Conservation (phyloP, 1,140 invertebrate species). For the Achroia grisella region DNA sequence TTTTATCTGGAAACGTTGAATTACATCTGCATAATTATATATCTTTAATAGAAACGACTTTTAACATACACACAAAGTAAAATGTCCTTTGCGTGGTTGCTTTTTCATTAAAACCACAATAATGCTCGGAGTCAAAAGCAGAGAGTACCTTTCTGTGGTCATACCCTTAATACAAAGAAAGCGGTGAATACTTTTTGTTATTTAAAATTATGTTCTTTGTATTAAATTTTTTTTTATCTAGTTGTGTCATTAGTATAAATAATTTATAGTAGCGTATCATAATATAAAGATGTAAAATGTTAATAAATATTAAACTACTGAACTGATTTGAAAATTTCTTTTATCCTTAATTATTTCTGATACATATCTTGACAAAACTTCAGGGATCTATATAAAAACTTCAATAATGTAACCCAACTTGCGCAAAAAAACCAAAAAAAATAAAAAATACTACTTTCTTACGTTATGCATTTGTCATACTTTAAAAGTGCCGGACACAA, state of each 20-base stretch:
- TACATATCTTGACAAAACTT: too few relatives aligned
- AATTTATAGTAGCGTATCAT: neutral
- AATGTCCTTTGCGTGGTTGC: constrained; percentile 12
- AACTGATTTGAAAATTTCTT: neutral
- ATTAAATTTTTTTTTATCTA: neutral
- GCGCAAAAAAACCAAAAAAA: neutral
- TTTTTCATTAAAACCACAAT: constrained; percentile 31
- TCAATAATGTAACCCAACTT: too few relatives aligned
- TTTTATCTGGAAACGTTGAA: too few relatives aligned
- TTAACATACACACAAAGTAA: neutral
- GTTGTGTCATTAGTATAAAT: neutral
- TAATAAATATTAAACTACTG: neutral
- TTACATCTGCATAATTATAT: too few relatives aligned
- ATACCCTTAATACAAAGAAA: constrained; percentile 12
- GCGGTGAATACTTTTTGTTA: neutral
- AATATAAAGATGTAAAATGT: neutral
- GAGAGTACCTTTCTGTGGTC: constrained; percentile 17
- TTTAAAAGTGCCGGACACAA: neutral
- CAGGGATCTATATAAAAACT: too few relatives aligned
- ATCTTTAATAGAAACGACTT: too few relatives aligned
- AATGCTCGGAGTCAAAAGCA: constrained; percentile 16
- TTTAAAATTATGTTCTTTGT: neutral
- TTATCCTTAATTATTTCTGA: too few relatives aligned
- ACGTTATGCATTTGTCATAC: neutral
- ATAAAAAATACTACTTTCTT: neutral